A percentile compares a stretch with the other conserved stretches of the same genome.
Conservation (phyloP, 2,888 invertebrate species). For the Hirtodrosophila confusa region DNA sequence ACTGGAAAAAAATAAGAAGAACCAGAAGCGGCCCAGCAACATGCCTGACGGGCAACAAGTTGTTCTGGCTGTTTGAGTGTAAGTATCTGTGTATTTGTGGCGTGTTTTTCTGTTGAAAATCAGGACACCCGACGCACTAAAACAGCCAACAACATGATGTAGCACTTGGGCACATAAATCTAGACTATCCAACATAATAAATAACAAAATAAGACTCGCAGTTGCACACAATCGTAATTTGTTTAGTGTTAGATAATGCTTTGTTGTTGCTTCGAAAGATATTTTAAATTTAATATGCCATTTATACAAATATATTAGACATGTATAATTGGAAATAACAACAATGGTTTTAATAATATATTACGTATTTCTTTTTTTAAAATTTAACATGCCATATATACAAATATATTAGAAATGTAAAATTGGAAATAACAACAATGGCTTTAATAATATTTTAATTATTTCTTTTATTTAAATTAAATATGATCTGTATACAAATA, state of each 20-base stretch:
- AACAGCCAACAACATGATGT: constrained; percentile 36
- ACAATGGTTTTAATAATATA: too few relatives aligned
- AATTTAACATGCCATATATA: too few relatives aligned
- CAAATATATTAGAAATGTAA: too few relatives aligned
- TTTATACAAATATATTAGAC: too few relatives aligned
- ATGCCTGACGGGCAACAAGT: constrained; percentile 60
- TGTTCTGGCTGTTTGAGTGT: constrained; percentile 24
- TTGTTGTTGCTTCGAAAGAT: too few relatives aligned
- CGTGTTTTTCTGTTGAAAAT: constrained; percentile 48
- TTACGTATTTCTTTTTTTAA: too few relatives aligned
- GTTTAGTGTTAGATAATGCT: neutral
- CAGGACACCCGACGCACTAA: constrained; percentile 33
- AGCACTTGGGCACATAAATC: constrained; percentile 33
- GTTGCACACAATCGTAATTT: constrained; percentile 2
- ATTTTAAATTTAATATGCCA: too few relatives aligned
- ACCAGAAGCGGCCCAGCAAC: constrained; percentile 13
- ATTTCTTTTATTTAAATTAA: too few relatives aligned
- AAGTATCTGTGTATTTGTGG: constrained; percentile 18
- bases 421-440: too few relatives aligned
- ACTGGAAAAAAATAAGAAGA: neutral
- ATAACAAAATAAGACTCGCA: constrained; percentile 9
- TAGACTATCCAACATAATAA: constrained; percentile 44
- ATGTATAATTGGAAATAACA: too few relatives aligned
- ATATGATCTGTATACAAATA: too few relatives aligned
- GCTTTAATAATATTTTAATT: too few relatives aligned